A percentile compares a stretch with the other conserved stretches of the same genome.
phyloP scores from a whole-genome alignment of 2,797 vertebrate genomes.

The Rhinella marina region DNA sequence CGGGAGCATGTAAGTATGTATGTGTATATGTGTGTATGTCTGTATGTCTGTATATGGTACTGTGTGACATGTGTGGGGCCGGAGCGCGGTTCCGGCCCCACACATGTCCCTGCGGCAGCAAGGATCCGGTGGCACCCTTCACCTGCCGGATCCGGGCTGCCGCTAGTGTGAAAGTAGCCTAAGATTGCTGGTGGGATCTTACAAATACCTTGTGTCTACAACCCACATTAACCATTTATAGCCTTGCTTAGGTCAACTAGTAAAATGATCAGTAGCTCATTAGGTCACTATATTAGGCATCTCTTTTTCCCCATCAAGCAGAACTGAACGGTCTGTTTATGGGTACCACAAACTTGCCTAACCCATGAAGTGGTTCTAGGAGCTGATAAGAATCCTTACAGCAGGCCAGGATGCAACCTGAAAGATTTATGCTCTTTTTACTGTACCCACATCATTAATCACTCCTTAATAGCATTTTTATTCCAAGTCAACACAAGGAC shows the following conservation, averaged over 20 bases:
- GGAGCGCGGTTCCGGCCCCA: too few species aligned
- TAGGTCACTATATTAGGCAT: background rate
- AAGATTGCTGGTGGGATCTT: background rate
- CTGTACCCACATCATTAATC: background rate
- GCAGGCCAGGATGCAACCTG: background rate
- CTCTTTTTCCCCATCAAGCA: background rate
- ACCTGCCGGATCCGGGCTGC: too few species aligned
- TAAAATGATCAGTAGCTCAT: background rate
- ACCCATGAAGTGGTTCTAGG: background rate
- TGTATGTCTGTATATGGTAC: too few species aligned
- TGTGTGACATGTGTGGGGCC: too few species aligned
- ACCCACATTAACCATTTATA: background rate
- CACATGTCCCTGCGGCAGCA: too few species aligned
- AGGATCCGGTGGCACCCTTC: too few species aligned
- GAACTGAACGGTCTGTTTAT: constrained; percentile 5
- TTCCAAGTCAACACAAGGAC: constrained; percentile 44
- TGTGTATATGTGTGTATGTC: too few species aligned
- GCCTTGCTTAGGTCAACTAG: background rate
- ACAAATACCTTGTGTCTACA: background rate
- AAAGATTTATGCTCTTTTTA: background rate
- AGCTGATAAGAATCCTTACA: background rate
- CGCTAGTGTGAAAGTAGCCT: too few species aligned
- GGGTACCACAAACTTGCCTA: background rate
- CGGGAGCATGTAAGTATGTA: too few species aligned
- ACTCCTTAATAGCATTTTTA: constrained; percentile 6